These are phyloP conservation scores for Axea sp. DNA, from an alignment of 2,888 invertebrate genomes.

Conservation along the genomic window DNA sequence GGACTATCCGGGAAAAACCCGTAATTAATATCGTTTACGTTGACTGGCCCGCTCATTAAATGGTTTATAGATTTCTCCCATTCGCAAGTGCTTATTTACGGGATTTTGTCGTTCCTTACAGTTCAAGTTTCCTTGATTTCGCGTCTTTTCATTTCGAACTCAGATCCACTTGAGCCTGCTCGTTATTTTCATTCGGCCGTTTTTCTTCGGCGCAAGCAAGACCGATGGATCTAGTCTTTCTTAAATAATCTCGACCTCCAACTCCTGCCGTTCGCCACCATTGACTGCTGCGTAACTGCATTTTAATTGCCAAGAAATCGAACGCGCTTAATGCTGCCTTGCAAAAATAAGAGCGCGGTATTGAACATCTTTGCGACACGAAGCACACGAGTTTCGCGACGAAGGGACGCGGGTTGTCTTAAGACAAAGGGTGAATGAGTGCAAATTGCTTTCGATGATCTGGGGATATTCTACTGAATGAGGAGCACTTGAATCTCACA, in stretches of 20 bases:
- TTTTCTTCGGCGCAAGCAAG: constrained; percentile 25
- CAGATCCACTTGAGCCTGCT: constrained; percentile 48
- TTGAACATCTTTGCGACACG: too few species aligned
- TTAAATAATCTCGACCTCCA: constrained; percentile 33
- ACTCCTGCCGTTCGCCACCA: background rate
- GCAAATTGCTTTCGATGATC: too few species aligned
- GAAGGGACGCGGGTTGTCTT: too few species aligned
- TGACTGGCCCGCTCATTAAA: constrained; percentile 44
- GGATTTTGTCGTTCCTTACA: constrained; percentile 28
- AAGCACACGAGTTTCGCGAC: too few species aligned
- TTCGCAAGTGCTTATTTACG: constrained; percentile 42
- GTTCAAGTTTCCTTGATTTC: constrained; percentile 44
- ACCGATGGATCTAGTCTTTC: constrained; percentile 39
- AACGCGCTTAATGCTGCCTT: constrained; percentile 30
- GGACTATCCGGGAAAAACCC: constrained; percentile 10
- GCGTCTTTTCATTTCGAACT: constrained; percentile 47
- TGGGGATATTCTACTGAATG: too few species aligned
- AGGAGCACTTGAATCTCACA: too few species aligned
- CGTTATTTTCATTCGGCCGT: constrained; percentile 43
- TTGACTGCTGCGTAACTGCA: constrained; percentile 23
- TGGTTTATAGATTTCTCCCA: constrained; percentile 38
- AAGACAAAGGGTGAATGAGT: too few species aligned
- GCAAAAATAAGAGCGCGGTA: constrained; percentile 32
- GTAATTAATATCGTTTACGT: constrained; percentile 45
- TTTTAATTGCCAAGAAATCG: constrained; percentile 55